Evolutionary conservation across 2,113 vertebrate genomes (phyloP).

Genomic region (Serinus canaria): DNA sequence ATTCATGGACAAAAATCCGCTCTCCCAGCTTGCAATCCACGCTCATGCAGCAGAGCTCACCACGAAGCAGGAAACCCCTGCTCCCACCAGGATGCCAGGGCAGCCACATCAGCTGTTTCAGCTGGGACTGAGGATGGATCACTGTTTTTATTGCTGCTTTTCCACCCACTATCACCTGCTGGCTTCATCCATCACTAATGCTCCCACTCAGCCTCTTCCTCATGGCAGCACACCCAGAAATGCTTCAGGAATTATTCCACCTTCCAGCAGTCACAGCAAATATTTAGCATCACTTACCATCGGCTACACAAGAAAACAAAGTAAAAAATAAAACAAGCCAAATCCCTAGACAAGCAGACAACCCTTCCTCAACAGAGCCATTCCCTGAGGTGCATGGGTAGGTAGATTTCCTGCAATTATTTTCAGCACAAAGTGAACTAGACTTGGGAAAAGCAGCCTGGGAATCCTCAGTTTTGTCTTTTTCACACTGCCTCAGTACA

Average conservation of each 20-base stretch:
- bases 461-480: not conserved
- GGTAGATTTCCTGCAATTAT: not conserved
- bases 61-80: not conserved
- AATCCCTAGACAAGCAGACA: not conserved
- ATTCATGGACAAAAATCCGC: not conserved
- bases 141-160: not conserved
- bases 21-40: rapidly evolving
- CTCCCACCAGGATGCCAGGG: not conserved
- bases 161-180: not conserved
- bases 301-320: not conserved
- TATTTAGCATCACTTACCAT: not conserved
- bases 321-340: not conserved
- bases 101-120: not conserved
- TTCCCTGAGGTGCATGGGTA: not conserved
- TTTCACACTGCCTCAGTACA: rapidly evolving
- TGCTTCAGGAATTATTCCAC: not conserved
- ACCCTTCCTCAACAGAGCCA: not conserved
- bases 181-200: not conserved
- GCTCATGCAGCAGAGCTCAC: not conserved
- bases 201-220: not conserved
- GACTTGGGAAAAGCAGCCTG: not conserved
- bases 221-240: rapidly evolving
- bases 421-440: not conserved
- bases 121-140: not conserved
- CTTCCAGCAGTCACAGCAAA: not conserved